These are phyloP conservation scores for Drosophila ohnishii DNA, from an alignment of 1,140 invertebrate genomes.

Conservation along the genomic window DNA sequence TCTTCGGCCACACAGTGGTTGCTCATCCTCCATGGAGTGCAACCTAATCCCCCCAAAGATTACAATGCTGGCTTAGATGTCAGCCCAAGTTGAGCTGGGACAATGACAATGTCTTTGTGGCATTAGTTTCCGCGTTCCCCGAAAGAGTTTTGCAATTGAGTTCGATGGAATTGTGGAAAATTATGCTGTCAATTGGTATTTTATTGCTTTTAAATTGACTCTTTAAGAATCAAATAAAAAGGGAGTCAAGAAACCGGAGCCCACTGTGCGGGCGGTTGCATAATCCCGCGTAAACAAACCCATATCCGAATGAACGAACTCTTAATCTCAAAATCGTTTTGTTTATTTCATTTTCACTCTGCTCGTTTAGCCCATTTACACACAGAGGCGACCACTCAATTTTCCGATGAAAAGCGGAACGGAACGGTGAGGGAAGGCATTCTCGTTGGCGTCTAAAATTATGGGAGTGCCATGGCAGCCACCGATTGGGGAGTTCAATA, in stretches of 20 bases:
- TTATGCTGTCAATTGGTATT: slow-evolving; percentile 71
- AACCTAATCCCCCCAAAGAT: slow-evolving; percentile 56
- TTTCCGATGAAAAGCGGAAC: slow-evolving; percentile 33
- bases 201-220: slow-evolving; percentile 77
- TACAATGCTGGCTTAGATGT: slow-evolving; percentile 54
- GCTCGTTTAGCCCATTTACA: slow-evolving; percentile 68
- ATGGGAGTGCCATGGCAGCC: slow-evolving; percentile 30
- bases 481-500: slow-evolving; percentile 46
- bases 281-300: slow-evolving; percentile 68
- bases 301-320: slow-evolving; percentile 39
- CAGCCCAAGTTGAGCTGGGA: slow-evolving; percentile 14
- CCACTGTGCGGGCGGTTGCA: slow-evolving; percentile 74
- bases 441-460: slow-evolving; percentile 40
- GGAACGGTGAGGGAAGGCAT: background rate
- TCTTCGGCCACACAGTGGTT: slow-evolving; percentile 65
- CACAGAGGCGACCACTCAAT: slow-evolving; percentile 22
- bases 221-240: slow-evolving; percentile 13
- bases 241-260: slow-evolving; percentile 13
- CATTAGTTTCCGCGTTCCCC: slow-evolving; percentile 10
- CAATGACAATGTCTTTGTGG: slow-evolving; percentile 26
- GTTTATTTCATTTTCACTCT: slow-evolving; percentile 69
- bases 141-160: slow-evolving; percentile 61
- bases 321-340: slow-evolving; percentile 75
- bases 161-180: slow-evolving; percentile 53
- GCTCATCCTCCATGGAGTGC: slow-evolving; percentile 40